Base-by-base conservation (phyloP, 1,140 invertebrate genomes). In the Oncopodura yosiiana region DNA sequence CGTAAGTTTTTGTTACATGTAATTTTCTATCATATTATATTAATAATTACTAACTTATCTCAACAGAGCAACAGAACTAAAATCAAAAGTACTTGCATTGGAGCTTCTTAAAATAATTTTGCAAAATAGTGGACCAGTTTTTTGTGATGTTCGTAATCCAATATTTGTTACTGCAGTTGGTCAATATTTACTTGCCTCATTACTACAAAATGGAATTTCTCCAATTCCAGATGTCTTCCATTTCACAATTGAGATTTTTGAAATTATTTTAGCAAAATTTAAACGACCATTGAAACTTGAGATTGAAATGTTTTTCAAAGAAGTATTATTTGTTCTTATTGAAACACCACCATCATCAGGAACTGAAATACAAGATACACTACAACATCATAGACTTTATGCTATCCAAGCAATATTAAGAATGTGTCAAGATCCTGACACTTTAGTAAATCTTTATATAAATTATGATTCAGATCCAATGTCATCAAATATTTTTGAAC, bases 361-460 rank as follows among this genome's bases (percentile, higher is more conserved):
- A 59, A 74, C 99, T 32, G 96, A 99, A 69, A 94, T 94, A 0
- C 84, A 87, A 0, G 93, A 86, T 62, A 95, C 93, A 41, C 86
- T 86, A 4, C 98, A 98, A 73, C 93, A 99, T 68, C 94, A 99
- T 69, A 99, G 99, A 70, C 98, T 93, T 93, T 94, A 97, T 84
- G 94, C 99, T 0, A 94, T 99, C 55, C 92, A 98, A 70, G 92
- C 94, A 1, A 69, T 99, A 18, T 94, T 91, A 0, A 78, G 90
- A 60, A 97, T 99, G 44, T 99, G 94, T 75, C 90, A 89, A 3
- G 94, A 99, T 76, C 91, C 95, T 8, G 95, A 99, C 71, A 93
- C 89, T 70, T 91, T 99, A 18, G 95, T 99, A 3, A 96, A 99
- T 71, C 94, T 99, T 60, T 99, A 98, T 73, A 89, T 99, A 1